These are phyloP conservation scores for Caenorhabditis virilis DNA, from an alignment of 2,888 invertebrate genomes.

Conservation along the genomic window DNA sequence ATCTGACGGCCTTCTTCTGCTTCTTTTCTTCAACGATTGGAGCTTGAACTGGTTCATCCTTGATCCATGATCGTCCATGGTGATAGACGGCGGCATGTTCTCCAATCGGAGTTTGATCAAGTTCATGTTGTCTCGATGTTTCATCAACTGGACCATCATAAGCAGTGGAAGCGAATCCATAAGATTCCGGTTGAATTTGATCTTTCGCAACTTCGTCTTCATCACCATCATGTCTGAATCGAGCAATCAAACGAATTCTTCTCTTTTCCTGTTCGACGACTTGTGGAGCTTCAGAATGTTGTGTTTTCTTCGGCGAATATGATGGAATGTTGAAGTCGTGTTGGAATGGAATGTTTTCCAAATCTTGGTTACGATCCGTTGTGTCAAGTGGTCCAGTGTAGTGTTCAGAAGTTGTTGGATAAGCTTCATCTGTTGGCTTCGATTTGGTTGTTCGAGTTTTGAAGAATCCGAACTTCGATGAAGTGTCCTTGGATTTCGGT, in stretches of 20 bases:
- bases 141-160: constrained; percentile 24
- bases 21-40: too few species aligned
- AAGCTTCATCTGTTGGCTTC: constrained; percentile 9
- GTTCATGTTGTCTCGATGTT: constrained; percentile 8
- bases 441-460: too few species aligned
- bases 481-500: constrained; percentile 1
- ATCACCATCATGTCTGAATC: constrained; percentile 30
- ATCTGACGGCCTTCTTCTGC: too few species aligned
- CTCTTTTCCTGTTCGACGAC: constrained; percentile 7
- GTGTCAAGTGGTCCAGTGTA: constrained; percentile 18
- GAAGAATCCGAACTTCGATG: constrained; percentile 24
- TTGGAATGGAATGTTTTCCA: constrained; percentile 19
- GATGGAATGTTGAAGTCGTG: constrained; percentile 9
- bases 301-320: constrained; percentile 11
- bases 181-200: constrained; percentile 17
- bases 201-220: constrained; percentile 30
- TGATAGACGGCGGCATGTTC: constrained; percentile 26
- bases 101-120: constrained; percentile 9
- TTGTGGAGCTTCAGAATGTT: background rate
- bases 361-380: constrained; percentile 13
- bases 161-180: constrained; percentile 10
- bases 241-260: constrained; percentile 14
- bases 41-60: constrained; percentile 32
- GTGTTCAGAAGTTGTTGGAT: constrained; percentile 12
- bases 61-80: constrained; percentile 17